Evolutionary conservation across 2,113 vertebrate genomes (phyloP).

Genomic region (Carollia perspicillata): DNA sequence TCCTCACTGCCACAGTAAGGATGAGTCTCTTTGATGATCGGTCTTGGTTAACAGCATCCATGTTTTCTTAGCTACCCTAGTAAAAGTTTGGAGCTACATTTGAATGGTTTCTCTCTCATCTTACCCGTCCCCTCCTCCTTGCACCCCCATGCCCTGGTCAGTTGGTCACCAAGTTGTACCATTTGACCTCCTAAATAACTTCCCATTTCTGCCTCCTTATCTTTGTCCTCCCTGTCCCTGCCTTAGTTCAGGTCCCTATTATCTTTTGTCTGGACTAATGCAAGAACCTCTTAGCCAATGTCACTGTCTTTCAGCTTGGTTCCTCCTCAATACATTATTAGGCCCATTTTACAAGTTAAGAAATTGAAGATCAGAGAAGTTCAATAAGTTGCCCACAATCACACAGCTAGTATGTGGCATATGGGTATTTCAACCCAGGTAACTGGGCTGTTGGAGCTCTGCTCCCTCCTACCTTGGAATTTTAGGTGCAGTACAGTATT

Average conservation of each 20-base stretch:
- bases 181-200: background rate
- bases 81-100: background rate
- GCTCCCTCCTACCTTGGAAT: background rate
- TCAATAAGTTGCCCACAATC: background rate
- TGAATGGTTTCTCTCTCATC: background rate
- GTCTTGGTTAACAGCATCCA: background rate
- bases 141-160: background rate
- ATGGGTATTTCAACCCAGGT: background rate
- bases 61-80: background rate
- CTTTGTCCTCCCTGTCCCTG: background rate
- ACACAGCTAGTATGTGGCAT: background rate
- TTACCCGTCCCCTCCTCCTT: background rate
- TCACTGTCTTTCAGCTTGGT: no score
- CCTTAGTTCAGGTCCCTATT: background rate
- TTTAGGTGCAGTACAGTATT: rapidly evolving
- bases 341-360: background rate
- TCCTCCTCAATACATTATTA: background rate
- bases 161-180: background rate
- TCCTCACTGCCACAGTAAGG: background rate
- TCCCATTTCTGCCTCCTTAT: background rate
- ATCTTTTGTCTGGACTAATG: background rate
- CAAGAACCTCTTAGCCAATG: background rate
- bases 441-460: background rate
- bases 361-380: background rate
- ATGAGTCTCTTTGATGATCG: background rate